These are phyloP conservation scores for Stramonita haemastoma DNA, from an alignment of 2,888 invertebrate species.

Conservation along the genomic window DNA sequence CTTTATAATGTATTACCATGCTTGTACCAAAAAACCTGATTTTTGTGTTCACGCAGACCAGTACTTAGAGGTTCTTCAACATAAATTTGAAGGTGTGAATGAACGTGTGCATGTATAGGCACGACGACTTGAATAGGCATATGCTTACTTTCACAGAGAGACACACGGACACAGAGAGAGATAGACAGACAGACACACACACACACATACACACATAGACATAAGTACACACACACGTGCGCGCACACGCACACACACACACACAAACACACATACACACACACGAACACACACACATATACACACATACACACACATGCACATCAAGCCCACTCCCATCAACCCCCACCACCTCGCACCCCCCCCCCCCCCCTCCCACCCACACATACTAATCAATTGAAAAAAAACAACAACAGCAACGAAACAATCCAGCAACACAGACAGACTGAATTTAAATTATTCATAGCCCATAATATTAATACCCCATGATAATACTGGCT, in stretches of 20 bases:
- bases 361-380: too few species aligned
- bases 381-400: too few species aligned
- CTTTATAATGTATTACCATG: not conserved
- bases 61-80: not conserved
- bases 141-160: not conserved
- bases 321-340: not conserved
- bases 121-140: not conserved
- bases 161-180: not conserved
- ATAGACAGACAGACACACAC: conserved; percentile 5
- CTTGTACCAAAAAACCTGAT: not conserved
- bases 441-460: too few species aligned
- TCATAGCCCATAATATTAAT: too few species aligned
- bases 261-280: not conserved
- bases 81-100: not conserved
- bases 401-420: too few species aligned
- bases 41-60: not conserved
- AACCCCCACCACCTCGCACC: too few species aligned
- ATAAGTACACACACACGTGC: not conserved
- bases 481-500: too few species aligned
- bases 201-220: conserved; percentile 9
- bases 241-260: too few species aligned
- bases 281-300: not conserved
- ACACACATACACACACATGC: not conserved
- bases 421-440: too few species aligned
- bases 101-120: not conserved